Base-by-base conservation (phyloP, 2,113 vertebrate genomes). In the Urocitellus parryii region DNA sequence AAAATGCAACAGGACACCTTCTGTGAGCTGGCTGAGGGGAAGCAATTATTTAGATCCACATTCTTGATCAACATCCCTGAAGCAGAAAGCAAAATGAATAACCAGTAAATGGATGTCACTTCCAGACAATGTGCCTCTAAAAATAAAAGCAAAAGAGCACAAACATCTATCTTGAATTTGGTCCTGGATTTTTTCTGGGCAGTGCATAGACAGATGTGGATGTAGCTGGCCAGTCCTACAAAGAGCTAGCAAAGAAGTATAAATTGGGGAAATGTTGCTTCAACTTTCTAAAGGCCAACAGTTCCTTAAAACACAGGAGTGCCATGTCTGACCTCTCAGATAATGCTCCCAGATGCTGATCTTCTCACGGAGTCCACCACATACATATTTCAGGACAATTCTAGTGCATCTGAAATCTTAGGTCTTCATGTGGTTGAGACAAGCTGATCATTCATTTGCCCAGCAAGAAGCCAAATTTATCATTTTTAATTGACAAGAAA, bases 401-500 rank as follows among this genome's bases (percentile, higher is more conserved):
- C 4, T 13, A 18, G 18, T 65, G 27, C 58, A 56, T 74, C 48
- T 74, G 42, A 85, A 95, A 81, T 88, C 63, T 90, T 27, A 70
- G 42, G 53, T 81, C 45, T 88, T 83, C 25, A 3, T 8, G 0
- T 29, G 72, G 53, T 84, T 96, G 67, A 56, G 67, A 22, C 3
- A 8, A 37, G 13, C 39, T 82, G 20, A 78, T 96, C 78, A 58
- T 53, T 70, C 58, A 14, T 92, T 53, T 95, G 81, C 45, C 13
- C 16, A 24, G 56, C 56, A 89, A 51, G 51, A 91, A 82, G 86
- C 34, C 53, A 68, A 67, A 93, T 94, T 94, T 88, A 82, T 96
- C 86, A 97, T 89, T 94, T 97, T 91, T 97, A 96, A 97, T 97
- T 96, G 91, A 94, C 82, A 93, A 79, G 74, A 84, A 94, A 81